Base-by-base conservation (phyloP, 2,888 invertebrate species). In the Suillia variegata region DNA sequence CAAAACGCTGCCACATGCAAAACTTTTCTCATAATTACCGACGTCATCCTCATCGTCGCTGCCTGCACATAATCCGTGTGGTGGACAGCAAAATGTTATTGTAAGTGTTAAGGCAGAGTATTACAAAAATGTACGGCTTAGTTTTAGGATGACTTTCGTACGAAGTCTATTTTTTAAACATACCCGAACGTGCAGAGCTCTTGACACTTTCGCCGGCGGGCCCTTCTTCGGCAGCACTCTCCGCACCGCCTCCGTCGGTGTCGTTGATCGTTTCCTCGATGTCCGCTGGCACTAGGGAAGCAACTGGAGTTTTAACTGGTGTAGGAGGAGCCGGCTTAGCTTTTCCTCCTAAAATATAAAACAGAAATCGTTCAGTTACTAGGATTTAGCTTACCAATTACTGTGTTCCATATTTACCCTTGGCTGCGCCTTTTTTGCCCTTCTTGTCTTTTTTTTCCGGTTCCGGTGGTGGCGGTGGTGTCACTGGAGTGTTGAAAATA, bases 41-140 rank as follows among this genome's bases (percentile, higher is more conserved):
- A 66, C 70, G 56, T 80, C 80, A 50, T 80, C 79, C 53, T 77
- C 78, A 56, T 80, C 82, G 55, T 80, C 79, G 68, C 81, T 78
- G 71, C 74, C 81, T 80, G 65, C 31, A 13, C n/a, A 38, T 38
- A 6, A 6, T 12, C 12, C 38, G 38, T 38, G 38, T 38, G 38
- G 31, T 31, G 31, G 31, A 12, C 31, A 12, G 6, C 6, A 31
- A 31, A 31, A 12, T 31, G 31, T 31, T 31, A 17, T 33, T n/a
- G n/a, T 34, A 15, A 20, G 6, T 20, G n/a, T 33, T 24, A 17
- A 34, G 34, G 33, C 21, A 20, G 53, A n/a, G n/a, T n/a, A n/a
- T n/a, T n/a, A n/a, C n/a, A n/a, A n/a, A n/a, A n/a, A n/a, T n/a
- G n/a, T n/a, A n/a, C n/a, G n/a, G n/a, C n/a, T n/a, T n/a, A n/a